Conservation (phyloP, 2,888 invertebrate genomes). For the Phragmatobia fuliginosa region DNA sequence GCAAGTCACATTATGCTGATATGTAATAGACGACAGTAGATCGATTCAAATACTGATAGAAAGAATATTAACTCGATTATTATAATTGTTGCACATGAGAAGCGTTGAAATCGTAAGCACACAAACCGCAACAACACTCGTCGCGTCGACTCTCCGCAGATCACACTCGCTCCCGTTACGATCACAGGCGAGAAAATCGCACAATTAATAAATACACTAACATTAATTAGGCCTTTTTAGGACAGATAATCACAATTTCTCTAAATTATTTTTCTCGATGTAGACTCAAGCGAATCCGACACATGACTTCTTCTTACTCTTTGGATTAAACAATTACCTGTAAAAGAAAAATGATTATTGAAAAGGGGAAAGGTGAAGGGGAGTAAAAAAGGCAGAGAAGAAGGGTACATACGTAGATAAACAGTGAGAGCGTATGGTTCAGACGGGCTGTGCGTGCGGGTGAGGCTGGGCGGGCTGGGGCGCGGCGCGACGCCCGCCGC, state of each 20-base stretch:
- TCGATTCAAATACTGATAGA: conserved; percentile 80
- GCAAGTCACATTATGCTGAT: conserved; percentile 85
- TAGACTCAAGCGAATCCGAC: conserved; percentile 60
- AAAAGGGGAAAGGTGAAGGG: neutral
- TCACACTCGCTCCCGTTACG: conserved; percentile 66
- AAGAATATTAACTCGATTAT: conserved; percentile 64
- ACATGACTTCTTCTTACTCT: conserved; percentile 65
- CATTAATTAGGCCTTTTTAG: conserved; percentile 86
- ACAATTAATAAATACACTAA: conserved; percentile 82
- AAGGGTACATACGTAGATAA: conserved; percentile 18
- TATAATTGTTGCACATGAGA: conserved; percentile 66
- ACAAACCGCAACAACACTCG: conserved; percentile 52
- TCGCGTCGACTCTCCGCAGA: conserved; percentile 51
- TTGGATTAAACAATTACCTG: conserved; percentile 75
- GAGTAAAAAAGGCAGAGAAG: neutral
- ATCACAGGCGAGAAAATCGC: conserved; percentile 79
- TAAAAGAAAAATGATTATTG: conserved; percentile 18
- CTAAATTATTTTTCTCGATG: conserved; percentile 74
- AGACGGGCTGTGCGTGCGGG: conserved; percentile 43
- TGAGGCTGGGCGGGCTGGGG: conserved; percentile 45
- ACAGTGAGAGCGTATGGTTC: neutral
- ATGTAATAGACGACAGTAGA: conserved; percentile 82
- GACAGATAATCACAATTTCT: conserved; percentile 84
- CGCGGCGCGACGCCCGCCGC: conserved; percentile 85
- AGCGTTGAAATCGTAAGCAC: conserved; percentile 70